Evolutionary conservation across 1,140 invertebrate genomes (phyloP).

Genomic region (Trialeurodes vaporariorum): DNA sequence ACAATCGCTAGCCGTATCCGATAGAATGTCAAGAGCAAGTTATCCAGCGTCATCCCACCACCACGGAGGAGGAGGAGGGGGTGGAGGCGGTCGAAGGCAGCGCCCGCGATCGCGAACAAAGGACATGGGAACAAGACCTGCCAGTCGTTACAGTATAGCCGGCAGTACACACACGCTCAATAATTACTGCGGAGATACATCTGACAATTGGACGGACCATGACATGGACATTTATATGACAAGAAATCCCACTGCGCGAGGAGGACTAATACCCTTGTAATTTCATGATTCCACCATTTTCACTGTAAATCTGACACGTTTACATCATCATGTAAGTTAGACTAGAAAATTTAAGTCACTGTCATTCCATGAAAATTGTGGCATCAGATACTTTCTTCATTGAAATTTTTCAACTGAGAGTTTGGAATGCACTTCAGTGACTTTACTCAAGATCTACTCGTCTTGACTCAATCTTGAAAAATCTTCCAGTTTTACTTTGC

Average conservation of each 20-base stretch:
- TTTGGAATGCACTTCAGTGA: no score
- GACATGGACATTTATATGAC: conserved; percentile 93
- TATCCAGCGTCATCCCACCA: conserved; percentile 46
- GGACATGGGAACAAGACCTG: conserved; percentile 18
- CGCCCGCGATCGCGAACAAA: conserved; percentile 42
- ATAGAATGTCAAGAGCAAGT: conserved; percentile 57
- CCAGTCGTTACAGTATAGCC: conserved; percentile 47
- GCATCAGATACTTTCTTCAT: no score
- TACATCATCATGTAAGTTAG: no score
- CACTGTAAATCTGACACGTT: no score
- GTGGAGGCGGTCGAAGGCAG: not conserved
- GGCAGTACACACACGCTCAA: conserved; percentile 67
- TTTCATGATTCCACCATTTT: no score
- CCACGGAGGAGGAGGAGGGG: conserved; percentile 22
- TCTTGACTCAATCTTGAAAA: no score
- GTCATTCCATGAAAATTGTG: no score
- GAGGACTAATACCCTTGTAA: conserved; percentile 55
- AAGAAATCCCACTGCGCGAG: conserved; percentile 72
- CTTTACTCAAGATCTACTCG: no score
- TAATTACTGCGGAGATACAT: conserved; percentile 67
- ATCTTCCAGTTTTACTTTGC: no score
- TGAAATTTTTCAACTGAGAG: no score
- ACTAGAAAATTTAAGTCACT: no score
- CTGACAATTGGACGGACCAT: conserved; percentile 88
- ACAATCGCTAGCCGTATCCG: conserved; percentile 65